phyloP scores from a whole-genome alignment of 2,113 vertebrate species.

The Pionites leucogaster region DNA sequence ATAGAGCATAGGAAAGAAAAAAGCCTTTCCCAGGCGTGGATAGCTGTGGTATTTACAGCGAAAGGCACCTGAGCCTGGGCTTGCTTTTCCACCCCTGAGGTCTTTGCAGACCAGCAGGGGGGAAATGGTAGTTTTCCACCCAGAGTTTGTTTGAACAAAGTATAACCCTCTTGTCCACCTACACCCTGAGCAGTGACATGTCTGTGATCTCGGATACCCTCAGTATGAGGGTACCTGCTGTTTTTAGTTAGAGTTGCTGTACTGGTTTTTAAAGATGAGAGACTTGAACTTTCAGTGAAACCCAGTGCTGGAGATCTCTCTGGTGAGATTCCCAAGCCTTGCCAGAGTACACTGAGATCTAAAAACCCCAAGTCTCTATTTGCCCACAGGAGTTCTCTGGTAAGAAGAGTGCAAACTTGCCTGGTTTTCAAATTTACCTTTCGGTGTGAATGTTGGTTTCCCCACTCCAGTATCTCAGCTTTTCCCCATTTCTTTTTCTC shows the following conservation, averaged over 20 bases:
- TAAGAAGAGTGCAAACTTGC: conserved; percentile 39
- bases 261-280: conserved; percentile 31
- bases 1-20: neutral
- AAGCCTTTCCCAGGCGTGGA: neutral
- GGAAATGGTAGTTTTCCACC: neutral
- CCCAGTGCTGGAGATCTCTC: neutral
- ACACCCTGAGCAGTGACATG: neutral
- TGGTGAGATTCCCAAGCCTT: neutral
- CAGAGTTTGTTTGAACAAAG: neutral
- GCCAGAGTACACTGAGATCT: neutral
- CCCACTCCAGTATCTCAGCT: conserved; percentile 52
- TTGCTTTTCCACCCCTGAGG: neutral
- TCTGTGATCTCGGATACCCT: neutral
- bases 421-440: conserved; percentile 59
- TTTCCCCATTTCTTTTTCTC: neutral
- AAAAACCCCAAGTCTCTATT: neutral
- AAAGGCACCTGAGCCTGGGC: neutral
- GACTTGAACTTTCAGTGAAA: conserved; percentile 2
- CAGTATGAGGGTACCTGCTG: neutral
- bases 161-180: neutral
- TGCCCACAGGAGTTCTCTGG: neutral
- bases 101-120: neutral
- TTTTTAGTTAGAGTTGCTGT: conserved; percentile 39
- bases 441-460: conserved; percentile 50
- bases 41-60: neutral